Base-by-base conservation (phyloP, 2,113 vertebrate species). In the Osmerus eperlanus region DNA sequence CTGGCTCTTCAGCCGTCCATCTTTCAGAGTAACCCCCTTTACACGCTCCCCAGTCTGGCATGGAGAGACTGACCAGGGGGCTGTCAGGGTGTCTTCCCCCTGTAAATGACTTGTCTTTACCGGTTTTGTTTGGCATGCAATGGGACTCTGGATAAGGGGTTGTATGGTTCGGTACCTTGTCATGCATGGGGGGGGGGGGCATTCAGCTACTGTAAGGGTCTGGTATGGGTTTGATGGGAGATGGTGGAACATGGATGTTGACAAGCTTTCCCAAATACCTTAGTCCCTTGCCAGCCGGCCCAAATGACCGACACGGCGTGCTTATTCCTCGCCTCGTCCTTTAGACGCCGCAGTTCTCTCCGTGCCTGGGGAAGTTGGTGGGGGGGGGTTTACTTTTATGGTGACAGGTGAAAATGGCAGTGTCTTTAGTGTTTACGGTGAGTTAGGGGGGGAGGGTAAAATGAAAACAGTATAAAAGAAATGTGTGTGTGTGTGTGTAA, bases 251-350 rank as follows among this genome's bases (percentile, higher is more conserved):
- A 89, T 86, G 85, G 85, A 87, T 73, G 77, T 81, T 74, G 78
- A 74, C 82, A 85, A 84, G 82, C 89, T 86, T 90, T 89, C 86
- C 86, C 76, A 93, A 95, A 94, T 98, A 99, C 97, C 97, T 99
- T 96, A 79, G 93, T 94, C 94, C 96, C 97, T 93, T 95, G 95
- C 97, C 97, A 99, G 94, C 91, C 96, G 94, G 96, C 95, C 97
- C 97, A 98, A 93, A 99, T 97, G 93, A 97, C 96, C 92, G 95
- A 95, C 91, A 98, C 95, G 85, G 96, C 95, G 84, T 92, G 95
- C 92, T 93, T 98, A 95, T 93, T 96, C 92, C 93, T 95, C 88
- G 94, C 95, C 91, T 91, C 94, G 90, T 97, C 93, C 95, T 98
- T 96, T 93, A 97, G 95, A 79, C 92, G 95, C 89, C 92, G 95